phyloP scores from a whole-genome alignment of 2,888 invertebrate species.

The Elegia similella region DNA sequence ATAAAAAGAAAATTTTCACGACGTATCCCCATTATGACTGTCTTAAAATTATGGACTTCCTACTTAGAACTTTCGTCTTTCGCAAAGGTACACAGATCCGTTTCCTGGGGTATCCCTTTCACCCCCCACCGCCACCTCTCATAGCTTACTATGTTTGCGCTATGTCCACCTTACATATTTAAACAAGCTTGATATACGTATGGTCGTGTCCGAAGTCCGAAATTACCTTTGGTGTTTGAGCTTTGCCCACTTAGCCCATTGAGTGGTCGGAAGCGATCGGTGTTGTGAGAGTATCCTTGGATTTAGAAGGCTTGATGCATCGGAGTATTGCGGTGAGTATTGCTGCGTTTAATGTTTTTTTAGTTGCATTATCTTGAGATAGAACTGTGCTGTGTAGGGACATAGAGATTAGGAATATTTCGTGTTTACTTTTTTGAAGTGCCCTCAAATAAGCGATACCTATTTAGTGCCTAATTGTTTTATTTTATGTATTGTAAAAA shows the following conservation, averaged over 20 bases:
- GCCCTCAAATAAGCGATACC: no score
- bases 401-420: no score
- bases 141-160: conserved; percentile 43
- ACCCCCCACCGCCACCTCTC: conserved; percentile 52
- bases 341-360: not conserved
- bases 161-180: conserved; percentile 54
- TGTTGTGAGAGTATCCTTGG: not conserved
- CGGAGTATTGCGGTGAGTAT: not conserved
- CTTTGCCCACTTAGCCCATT: not conserved
- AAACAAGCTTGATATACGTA: conserved; percentile 63
- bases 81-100: conserved; percentile 56
- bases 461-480: no score
- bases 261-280: not conserved
- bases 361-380: not conserved
- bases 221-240: conserved; percentile 34
- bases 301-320: conserved; percentile 1
- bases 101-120: conserved; percentile 65
- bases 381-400: not conserved
- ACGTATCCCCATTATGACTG: conserved; percentile 40
- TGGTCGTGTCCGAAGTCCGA: conserved; percentile 60
- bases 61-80: conserved; percentile 74
- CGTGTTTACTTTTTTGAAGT: no score
- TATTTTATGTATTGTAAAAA: no score
- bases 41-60: conserved; percentile 48
- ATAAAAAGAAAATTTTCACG: not conserved